A percentile compares a stretch with the other conserved stretches of the same genome.
phyloP scores from a whole-genome alignment of 2,797 vertebrate species.

The Gymnocypris eckloni region DNA sequence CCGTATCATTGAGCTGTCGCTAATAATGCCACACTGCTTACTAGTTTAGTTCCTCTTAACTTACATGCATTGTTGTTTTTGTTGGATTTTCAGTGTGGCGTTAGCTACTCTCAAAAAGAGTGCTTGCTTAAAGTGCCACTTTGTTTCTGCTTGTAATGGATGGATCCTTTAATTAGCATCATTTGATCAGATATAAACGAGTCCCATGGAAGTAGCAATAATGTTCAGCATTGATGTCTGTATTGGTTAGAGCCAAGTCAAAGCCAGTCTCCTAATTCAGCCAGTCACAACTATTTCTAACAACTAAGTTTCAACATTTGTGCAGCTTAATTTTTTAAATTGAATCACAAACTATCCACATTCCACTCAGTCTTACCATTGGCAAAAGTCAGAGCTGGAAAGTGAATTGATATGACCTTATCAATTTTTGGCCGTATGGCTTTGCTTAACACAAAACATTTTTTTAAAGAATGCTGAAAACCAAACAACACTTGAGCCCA shows the following conservation, averaged over 20 bases:
- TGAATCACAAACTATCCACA: neutral
- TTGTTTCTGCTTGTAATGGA: conserved; percentile 47
- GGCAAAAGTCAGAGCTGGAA: neutral
- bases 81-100: conserved; percentile 13
- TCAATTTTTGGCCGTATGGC: neutral
- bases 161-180: conserved; percentile 26
- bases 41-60: conserved; percentile 20
- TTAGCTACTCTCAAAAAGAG: neutral
- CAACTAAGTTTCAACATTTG: neutral
- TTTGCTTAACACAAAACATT: neutral
- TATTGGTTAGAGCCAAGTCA: neutral
- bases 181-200: conserved; percentile 53
- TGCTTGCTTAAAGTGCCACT: conserved; percentile 37
- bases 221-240: neutral
- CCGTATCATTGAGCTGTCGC: conserved; percentile 57
- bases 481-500: neutral
- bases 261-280: neutral
- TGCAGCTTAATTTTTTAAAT: neutral
- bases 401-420: neutral
- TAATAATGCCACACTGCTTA: conserved; percentile 42
- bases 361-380: neutral
- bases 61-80: conserved; percentile 9
- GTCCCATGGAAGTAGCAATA: neutral
- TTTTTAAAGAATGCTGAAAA: neutral
- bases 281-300: neutral